These are phyloP conservation scores for Mionectes olivaceus DNA, from an alignment of 2,797 vertebrate species.

Conservation along the genomic window DNA sequence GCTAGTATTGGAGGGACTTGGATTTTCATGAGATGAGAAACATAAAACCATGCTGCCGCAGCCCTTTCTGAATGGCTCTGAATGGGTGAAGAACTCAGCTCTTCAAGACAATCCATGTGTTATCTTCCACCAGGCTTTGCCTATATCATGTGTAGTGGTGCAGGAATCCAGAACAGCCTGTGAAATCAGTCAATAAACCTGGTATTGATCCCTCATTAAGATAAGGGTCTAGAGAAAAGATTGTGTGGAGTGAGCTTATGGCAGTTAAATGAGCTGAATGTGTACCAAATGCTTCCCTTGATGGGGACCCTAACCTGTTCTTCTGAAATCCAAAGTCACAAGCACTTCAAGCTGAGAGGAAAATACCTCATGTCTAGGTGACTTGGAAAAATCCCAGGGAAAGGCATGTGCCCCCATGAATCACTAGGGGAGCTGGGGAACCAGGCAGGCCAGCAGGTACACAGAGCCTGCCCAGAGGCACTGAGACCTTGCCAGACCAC, in stretches of 20 bases:
- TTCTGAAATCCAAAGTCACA: not conserved
- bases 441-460: not conserved
- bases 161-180: not conserved
- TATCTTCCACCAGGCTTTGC: not conserved
- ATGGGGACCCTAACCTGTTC: not conserved
- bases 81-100: not conserved
- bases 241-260: not conserved
- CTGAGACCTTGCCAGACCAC: not conserved
- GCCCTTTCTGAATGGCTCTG: not conserved
- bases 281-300: not conserved
- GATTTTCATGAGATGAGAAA: not conserved
- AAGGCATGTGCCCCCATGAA: not conserved
- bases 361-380: not conserved
- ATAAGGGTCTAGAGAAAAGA: not conserved
- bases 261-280: not conserved
- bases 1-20: not conserved
- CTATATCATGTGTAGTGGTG: not conserved
- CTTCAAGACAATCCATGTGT: not conserved
- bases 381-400: not conserved
- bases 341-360: not conserved
- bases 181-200: not conserved
- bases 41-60: not conserved
- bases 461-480: not conserved
- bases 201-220: not conserved
- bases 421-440: not conserved